phyloP scores from a whole-genome alignment of 2,797 vertebrate genomes.

The Scomberomorus guttatus region DNA sequence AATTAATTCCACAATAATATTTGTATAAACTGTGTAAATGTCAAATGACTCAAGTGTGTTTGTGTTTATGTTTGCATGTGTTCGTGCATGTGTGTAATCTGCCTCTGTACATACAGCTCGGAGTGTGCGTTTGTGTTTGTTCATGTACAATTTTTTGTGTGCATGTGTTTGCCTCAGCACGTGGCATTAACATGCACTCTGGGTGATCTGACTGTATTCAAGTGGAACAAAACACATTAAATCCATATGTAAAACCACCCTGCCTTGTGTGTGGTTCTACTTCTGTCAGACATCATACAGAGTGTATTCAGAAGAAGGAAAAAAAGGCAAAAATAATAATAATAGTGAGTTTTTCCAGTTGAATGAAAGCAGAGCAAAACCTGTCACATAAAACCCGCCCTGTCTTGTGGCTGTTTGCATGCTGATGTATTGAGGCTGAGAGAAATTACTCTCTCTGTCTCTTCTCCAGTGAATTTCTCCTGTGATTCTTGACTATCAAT shows the following conservation, averaged over 20 bases:
- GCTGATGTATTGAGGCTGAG: not conserved
- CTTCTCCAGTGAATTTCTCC: not conserved
- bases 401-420: not conserved
- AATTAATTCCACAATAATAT: not conserved
- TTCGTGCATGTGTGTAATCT: not conserved
- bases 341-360: not conserved
- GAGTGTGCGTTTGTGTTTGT: not conserved
- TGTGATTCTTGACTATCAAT: not conserved
- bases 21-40: constrained; percentile 11
- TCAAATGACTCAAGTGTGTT: constrained; percentile 6
- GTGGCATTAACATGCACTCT: not conserved
- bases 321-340: no score
- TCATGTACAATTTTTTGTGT: constrained; percentile 4
- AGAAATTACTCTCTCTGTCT: not conserved
- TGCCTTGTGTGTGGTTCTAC: not conserved
- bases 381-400: not conserved
- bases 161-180: not conserved
- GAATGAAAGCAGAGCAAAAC: not conserved
- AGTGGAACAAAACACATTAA: constrained; percentile 9
- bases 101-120: not conserved
- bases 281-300: not conserved
- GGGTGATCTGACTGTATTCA: constrained; percentile 16
- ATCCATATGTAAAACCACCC: not conserved
- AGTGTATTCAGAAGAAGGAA: not conserved
- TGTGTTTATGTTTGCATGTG: not conserved